phyloP scores from a whole-genome alignment of 2,888 invertebrate genomes.

The Tanytarsus gracilentus region DNA sequence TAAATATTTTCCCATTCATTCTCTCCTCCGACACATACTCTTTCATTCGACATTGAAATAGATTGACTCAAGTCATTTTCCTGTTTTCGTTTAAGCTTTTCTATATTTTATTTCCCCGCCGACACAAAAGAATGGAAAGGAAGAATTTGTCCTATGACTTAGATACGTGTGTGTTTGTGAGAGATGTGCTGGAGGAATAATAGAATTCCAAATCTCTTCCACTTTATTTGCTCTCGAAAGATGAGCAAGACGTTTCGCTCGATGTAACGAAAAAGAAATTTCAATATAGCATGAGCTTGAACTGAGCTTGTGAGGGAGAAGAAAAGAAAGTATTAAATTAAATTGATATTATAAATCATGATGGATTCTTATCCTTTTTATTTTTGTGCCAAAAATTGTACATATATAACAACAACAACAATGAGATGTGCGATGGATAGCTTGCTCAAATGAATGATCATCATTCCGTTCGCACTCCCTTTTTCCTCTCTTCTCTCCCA shows the following conservation, averaged over 20 bases:
- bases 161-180: not conserved
- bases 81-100: not conserved
- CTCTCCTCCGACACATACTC: not conserved
- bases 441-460: not conserved
- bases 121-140: not conserved
- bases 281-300: not conserved
- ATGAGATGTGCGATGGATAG: not conserved
- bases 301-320: not conserved
- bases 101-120: not conserved
- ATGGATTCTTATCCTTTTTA: constrained; percentile 5
- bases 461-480: not conserved
- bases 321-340: constrained; percentile 13
- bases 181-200: not conserved
- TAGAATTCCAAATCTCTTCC: constrained; percentile 14
- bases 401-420: not conserved
- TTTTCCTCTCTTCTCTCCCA: not conserved
- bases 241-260: not conserved
- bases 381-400: not conserved
- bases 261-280: not conserved
- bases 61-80: constrained; percentile 10
- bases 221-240: constrained; percentile 10
- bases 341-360: constrained; percentile 20
- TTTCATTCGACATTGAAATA: not conserved
- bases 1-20: not conserved
- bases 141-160: constrained; percentile 2